These are phyloP conservation scores for Mamestra brassicae DNA, from an alignment of 2,888 invertebrate species.

Conservation along the genomic window DNA sequence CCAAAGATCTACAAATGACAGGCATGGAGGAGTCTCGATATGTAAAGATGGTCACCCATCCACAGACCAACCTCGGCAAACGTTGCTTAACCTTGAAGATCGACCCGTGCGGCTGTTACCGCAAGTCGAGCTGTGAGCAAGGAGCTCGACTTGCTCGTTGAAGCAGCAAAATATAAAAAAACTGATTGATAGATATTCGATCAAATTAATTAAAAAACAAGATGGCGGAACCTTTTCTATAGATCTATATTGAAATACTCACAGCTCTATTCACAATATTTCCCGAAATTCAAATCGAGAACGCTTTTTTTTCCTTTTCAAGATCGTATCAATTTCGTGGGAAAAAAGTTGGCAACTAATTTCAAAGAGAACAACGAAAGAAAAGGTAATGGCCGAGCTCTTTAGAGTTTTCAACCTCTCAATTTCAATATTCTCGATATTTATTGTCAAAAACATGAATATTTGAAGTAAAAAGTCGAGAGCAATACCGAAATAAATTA, in stretches of 20 bases:
- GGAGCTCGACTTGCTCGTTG: background rate
- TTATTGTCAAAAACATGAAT: slow-evolving; percentile 61
- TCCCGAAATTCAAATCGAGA: slow-evolving; percentile 34
- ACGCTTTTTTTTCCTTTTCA: slow-evolving; percentile 52
- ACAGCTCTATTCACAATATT: slow-evolving; percentile 34
- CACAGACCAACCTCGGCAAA: too few species aligned
- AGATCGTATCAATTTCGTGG: slow-evolving; percentile 58
- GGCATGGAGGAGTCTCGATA: too few species aligned
- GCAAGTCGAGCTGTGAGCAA: too few species aligned
- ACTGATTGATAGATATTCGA: background rate
- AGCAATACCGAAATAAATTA: slow-evolving; percentile 50
- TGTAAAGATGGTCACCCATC: too few species aligned
- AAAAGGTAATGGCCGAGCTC: slow-evolving; percentile 60
- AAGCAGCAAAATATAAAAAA: background rate
- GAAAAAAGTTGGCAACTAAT: slow-evolving; percentile 64
- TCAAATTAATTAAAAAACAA: slow-evolving; percentile 30
- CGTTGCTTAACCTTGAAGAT: too few species aligned
- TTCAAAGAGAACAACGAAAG: slow-evolving; percentile 61
- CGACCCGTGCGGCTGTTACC: too few species aligned
- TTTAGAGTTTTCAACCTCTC: slow-evolving; percentile 59
- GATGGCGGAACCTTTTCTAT: background rate
- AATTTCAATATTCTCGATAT: slow-evolving; percentile 60
- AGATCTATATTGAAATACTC: slow-evolving; percentile 33
- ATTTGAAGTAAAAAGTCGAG: slow-evolving; percentile 48
- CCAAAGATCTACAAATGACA: too few species aligned